Conservation (phyloP, 2,113 vertebrate genomes). For the Macquaria ambigua region DNA sequence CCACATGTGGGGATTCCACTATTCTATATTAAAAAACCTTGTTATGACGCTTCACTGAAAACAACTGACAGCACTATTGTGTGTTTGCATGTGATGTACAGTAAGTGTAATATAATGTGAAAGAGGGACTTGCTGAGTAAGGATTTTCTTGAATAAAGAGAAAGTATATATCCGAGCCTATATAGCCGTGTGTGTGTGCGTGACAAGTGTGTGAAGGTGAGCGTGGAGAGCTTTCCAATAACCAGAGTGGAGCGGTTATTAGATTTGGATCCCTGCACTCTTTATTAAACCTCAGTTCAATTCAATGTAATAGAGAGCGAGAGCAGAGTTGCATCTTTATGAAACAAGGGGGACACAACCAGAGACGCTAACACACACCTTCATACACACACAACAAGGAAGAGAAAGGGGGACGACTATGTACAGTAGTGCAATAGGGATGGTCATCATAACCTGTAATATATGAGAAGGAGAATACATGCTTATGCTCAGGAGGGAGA, state of each 20-base stretch:
- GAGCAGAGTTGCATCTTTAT: conserved; percentile 65
- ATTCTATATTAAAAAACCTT: background rate
- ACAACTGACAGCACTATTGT: background rate
- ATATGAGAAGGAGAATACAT: background rate
- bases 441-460: background rate
- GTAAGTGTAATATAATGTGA: conserved; percentile 24
- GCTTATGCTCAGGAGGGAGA: background rate
- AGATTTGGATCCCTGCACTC: conserved; percentile 75
- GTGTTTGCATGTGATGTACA: background rate
- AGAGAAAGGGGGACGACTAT: background rate
- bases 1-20: background rate
- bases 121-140: conserved; percentile 41
- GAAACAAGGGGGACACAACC: conserved; percentile 54
- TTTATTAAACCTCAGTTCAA: conserved; percentile 79
- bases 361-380: conserved; percentile 23
- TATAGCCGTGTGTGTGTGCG: conserved; percentile 9
- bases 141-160: conserved; percentile 33
- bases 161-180: conserved; percentile 17
- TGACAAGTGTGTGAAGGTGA: conserved; percentile 61
- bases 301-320: conserved; percentile 63
- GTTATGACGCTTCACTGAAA: background rate
- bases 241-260: conserved; percentile 78
- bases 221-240: conserved; percentile 71
- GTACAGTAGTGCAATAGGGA: conserved; percentile 11
- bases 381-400: background rate